Base-by-base conservation (phyloP, 1,140 invertebrate genomes). In the Brachionus rotundiformis region DNA sequence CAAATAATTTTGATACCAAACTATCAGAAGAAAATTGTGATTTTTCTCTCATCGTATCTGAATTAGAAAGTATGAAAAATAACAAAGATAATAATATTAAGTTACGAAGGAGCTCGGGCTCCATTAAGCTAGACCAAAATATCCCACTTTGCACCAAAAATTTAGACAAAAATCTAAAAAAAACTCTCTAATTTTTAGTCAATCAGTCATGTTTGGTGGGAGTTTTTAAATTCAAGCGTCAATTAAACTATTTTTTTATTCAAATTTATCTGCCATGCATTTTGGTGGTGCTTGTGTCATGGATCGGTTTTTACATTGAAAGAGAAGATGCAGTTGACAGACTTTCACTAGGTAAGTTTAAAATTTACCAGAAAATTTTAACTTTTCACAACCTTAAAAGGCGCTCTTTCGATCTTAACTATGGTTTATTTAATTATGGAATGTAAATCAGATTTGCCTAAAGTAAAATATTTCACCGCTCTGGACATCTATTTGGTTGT, bases 181-280 rank as follows among this genome's bases (percentile, higher is more conserved):
- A n/a, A n/a, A 27, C 7, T 33, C 16, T n/a, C 10, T 11, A 31
- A 79, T 25, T 61, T 36, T 23, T 65, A 65, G 79, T 63, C 13
- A 68, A 44, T 63, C 33, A 63, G n/a, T 65, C 79, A 41, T 65
- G 39, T 44, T 47, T 81, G 7, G 33, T 47, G 6, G 54, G 54
- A 39, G 27, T 92, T 82, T 96, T 98, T 87, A 94, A 95, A 87
- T 90, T 97, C 5, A 92, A 93, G 84, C 90, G 95, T 5, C 92
- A 95, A 85, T 94, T 94, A 1, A 95, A 95, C 54, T 96, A 95
- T 86, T 97, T 96, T 88, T 90, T 97, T 1, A 93, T 95, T 82
- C 93, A 95, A 89, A 94, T 95, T 11, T 96, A 96, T 87, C 91
- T 96, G 27, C 95, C 96, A 0, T 97, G 95, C 85, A 94, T 95